Conservation (phyloP, 2,888 invertebrate genomes). For the Trisateles emortualis region DNA sequence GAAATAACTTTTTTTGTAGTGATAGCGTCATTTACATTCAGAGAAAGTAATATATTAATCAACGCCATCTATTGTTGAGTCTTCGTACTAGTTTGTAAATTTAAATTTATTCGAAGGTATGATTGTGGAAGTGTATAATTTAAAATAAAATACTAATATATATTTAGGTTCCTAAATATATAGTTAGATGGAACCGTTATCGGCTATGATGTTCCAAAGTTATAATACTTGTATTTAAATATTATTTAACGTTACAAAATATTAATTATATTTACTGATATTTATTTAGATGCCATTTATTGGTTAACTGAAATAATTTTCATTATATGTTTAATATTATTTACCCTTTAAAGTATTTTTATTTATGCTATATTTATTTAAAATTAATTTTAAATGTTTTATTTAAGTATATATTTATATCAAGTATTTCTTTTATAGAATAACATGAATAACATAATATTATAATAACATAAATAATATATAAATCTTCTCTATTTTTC, state of each 20-base stretch:
- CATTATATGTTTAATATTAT: no score
- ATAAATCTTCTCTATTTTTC: no score
- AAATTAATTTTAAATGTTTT: no score
- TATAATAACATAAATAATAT: no score
- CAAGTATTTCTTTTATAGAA: no score
- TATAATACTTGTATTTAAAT: slow-evolving; percentile 13
- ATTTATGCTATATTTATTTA: no score
- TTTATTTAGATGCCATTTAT: no score
- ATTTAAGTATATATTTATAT: no score
- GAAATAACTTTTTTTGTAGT: no score
- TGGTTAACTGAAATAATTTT: no score
- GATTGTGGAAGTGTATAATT: slow-evolving; percentile 16
- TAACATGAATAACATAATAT: no score
- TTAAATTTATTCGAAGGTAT: not conserved
- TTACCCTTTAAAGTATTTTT: slow-evolving; percentile 2
- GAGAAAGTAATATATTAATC: not conserved
- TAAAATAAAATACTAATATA: slow-evolving; percentile 58
- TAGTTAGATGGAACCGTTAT: slow-evolving; percentile 66
- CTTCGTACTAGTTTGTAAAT: slow-evolving; percentile 22
- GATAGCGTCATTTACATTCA: no score
- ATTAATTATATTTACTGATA: not conserved
- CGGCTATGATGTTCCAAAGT: slow-evolving; percentile 84
- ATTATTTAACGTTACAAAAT: not conserved
- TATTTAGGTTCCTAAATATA: slow-evolving; percentile 77
- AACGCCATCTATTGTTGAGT: not conserved